These are phyloP conservation scores for Lasioglossum baleicum DNA, from an alignment of 1,140 invertebrate genomes.

Conservation along the genomic window DNA sequence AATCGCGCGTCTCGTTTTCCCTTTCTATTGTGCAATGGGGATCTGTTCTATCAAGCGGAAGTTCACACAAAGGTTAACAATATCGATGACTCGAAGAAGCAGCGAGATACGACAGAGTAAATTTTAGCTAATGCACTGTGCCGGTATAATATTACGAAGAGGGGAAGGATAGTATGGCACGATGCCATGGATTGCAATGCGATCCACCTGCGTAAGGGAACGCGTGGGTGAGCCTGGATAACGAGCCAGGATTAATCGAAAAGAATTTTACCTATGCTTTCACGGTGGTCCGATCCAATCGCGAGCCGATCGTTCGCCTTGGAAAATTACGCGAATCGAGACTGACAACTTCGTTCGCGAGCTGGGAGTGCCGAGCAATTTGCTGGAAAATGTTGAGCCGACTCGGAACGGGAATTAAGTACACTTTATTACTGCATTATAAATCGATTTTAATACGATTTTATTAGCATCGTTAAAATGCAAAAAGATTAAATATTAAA, in stretches of 20 bases:
- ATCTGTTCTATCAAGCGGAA: not conserved
- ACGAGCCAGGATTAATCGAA: not conserved
- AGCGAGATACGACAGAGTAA: not conserved
- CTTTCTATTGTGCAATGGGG: too few relatives aligned
- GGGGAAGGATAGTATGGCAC: not conserved
- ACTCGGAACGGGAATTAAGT: too few relatives aligned
- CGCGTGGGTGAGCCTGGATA: not conserved
- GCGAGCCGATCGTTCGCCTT: not conserved
- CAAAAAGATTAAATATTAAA: too few relatives aligned
- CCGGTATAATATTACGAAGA: not conserved
- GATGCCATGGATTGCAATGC: conserved; percentile 1
- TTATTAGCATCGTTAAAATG: too few relatives aligned
- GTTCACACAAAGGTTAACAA: not conserved
- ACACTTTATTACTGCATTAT: too few relatives aligned
- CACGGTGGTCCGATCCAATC: not conserved
- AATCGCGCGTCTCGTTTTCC: not conserved
- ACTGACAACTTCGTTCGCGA: not conserved
- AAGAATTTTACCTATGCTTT: not conserved
- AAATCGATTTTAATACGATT: too few relatives aligned
- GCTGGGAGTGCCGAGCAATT: not conserved
- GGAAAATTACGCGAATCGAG: not conserved
- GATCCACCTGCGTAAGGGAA: not conserved
- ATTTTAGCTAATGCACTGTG: not conserved
- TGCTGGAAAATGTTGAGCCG: too few relatives aligned
- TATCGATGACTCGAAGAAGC: not conserved